Percentiles rank a stretch among this genome's conserved stretches.
phyloP scores from a whole-genome alignment of 2,888 invertebrate genomes.

The Sminthurides aquaticus region DNA sequence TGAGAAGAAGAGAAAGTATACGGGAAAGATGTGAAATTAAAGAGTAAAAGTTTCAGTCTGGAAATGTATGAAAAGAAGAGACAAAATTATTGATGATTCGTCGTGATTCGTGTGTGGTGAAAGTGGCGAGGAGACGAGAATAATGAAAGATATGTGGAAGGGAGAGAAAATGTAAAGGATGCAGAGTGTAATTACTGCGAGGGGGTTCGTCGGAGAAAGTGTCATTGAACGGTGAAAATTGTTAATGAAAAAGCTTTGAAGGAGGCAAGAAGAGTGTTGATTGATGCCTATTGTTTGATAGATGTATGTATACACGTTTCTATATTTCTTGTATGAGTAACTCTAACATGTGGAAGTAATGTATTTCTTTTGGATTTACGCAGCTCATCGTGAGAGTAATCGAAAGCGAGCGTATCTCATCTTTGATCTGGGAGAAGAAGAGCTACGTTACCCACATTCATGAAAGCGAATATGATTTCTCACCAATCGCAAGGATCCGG shows the following conservation, averaged over 20 bases:
- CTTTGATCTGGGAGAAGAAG: slow-evolving; percentile 41
- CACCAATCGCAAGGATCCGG: slow-evolving; percentile 32
- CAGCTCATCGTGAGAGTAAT: slow-evolving; percentile 42
- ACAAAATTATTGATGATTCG: too few species aligned
- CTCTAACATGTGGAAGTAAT: not conserved
- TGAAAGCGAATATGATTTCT: slow-evolving; percentile 32
- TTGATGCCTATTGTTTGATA: slow-evolving; percentile 11
- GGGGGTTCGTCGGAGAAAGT: not conserved
- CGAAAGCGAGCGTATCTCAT: slow-evolving; percentile 37
- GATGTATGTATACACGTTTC: not conserved
- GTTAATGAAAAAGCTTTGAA: not conserved
- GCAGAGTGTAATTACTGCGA: not conserved
- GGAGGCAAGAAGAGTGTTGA: slow-evolving; percentile 10
- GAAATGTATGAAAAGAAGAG: too few species aligned
- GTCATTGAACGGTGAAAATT: not conserved
- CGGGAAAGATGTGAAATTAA: too few species aligned
- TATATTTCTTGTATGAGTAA: too few species aligned
- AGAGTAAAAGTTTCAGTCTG: too few species aligned
- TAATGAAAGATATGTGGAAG: too few species aligned
- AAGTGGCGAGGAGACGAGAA: too few species aligned
- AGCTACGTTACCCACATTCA: slow-evolving; percentile 40
- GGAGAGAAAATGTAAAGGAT: too few species aligned
- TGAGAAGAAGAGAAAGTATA: too few species aligned
- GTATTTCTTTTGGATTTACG: slow-evolving; percentile 9
- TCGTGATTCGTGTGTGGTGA: too few species aligned